Base-by-base conservation (phyloP, 2,888 invertebrate species). In the Rhopalosiphum nymphaeae region DNA sequence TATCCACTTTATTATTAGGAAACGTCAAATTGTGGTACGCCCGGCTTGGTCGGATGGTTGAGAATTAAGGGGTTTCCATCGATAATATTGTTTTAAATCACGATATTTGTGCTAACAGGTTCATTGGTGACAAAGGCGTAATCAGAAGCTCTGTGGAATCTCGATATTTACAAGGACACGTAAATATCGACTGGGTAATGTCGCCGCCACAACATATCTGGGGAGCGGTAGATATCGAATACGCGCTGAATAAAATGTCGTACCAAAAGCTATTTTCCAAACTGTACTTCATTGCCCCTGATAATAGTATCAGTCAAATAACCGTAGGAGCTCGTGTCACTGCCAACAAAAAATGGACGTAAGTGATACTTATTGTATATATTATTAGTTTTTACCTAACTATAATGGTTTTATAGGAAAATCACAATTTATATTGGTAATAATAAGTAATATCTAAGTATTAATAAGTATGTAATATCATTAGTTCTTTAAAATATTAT, bases 301-400 rank as follows among this genome's bases (percentile, higher is more conserved):
- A 96, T 42, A 96, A 96, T 95, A 96, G 95, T 26, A 97, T 96
- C 95, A 96, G 96, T 44, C 96, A 96, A 91, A 90, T 97, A 7
- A 95, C 96, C 78, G 95, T 96, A 0, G 97, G 97, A 0, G 96
- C 96, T 13, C 96, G 97, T 94, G 95, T 97, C 9, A 96, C 96
- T 95, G 96, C 97, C 13, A 97, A 97, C 95, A 96, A 96, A 13
- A 95, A 96, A 91, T 97, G 97, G 97, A 95, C 95, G 95, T 95
- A 95, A 95, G 92, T 89, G 9, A n/a, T 84, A n/a, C 2, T 49
- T 26, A 29, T 44, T 46, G 46, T 29, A 0, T 53, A 86, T 86
- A 44, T 10, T 46, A 16, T 78, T 36, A 78, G 29, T 10, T 46
- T 5, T 78, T 21, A 78, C 21, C 5, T 9, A 61, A 53, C n/a